Conservation (phyloP, 2,888 invertebrate species). For the Tribolium freemani region DNA sequence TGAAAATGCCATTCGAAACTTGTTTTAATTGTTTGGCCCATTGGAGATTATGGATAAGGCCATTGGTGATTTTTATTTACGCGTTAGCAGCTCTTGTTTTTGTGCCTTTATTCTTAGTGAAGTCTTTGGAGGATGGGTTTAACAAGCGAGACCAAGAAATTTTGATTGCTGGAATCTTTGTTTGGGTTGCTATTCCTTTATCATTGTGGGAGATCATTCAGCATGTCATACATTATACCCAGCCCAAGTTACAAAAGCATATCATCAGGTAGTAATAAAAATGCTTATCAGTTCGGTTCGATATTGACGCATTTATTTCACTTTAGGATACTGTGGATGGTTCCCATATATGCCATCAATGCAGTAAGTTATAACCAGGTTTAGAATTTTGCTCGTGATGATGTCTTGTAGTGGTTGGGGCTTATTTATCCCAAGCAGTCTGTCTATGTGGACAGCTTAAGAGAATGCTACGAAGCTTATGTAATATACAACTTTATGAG, state of each 20-base stretch:
- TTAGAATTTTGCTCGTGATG: neutral
- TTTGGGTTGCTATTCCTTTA: slow-evolving; percentile 89
- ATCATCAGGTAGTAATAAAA: slow-evolving; percentile 81
- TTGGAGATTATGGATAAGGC: slow-evolving; percentile 94
- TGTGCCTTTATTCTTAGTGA: slow-evolving; percentile 86
- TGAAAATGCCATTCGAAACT: slow-evolving; percentile 59
- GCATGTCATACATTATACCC: slow-evolving; percentile 93
- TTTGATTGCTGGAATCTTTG: slow-evolving; percentile 92
- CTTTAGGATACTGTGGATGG: slow-evolving; percentile 95
- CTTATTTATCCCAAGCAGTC: slow-evolving; percentile 88
- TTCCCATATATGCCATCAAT: slow-evolving; percentile 95
- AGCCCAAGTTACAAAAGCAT: slow-evolving; percentile 92
- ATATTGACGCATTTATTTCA: neutral
- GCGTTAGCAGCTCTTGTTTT: slow-evolving; percentile 85
- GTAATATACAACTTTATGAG: slow-evolving; percentile 99
- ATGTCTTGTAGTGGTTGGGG: slow-evolving; percentile 82
- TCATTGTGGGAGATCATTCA: slow-evolving; percentile 96
- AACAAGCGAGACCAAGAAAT: slow-evolving; percentile 84
- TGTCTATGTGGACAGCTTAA: slow-evolving; percentile 91
- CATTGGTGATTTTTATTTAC: slow-evolving; percentile 85
- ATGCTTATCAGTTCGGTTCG: neutral
- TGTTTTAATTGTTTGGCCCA: slow-evolving; percentile 62
- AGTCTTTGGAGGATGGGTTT: slow-evolving; percentile 85
- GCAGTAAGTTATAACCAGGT: slow-evolving; percentile 75
- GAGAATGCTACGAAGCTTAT: slow-evolving; percentile 98